Percentiles rank a stretch among this genome's conserved stretches.
Conservation (phyloP, 2,797 vertebrate genomes). For the Sardinella longiceps region DNA sequence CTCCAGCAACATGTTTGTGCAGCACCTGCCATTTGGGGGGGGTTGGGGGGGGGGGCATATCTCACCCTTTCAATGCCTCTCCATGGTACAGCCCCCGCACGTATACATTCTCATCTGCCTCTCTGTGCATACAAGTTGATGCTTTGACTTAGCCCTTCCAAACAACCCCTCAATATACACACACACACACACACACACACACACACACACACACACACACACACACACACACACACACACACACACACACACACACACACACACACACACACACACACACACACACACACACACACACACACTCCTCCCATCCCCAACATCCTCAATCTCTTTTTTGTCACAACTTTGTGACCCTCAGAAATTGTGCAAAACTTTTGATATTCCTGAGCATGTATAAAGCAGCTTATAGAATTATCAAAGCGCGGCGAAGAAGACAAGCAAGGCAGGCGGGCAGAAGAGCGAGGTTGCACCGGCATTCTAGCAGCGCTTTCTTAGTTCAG, state of each 20-base stretch:
- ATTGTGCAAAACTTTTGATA: conserved; percentile 70
- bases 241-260: conserved; percentile 9
- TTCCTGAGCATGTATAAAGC: conserved; percentile 72
- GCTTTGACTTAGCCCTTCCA: not conserved
- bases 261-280: conserved; percentile 14
- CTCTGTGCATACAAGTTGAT: not conserved
- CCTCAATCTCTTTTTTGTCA: not conserved
- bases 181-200: not conserved
- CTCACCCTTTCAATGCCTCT: not conserved
- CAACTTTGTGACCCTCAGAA: conserved; percentile 37
- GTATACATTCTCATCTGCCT: not conserved
- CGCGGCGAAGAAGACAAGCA: conserved; percentile 31
- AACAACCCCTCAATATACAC: not conserved
- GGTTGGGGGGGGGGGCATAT: not conserved
- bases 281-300: not conserved
- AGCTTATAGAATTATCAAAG: conserved; percentile 76
- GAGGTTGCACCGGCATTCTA: not conserved
- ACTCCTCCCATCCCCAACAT: not conserved
- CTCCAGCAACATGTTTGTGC: conserved; percentile 38
- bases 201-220: not conserved
- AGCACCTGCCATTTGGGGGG: conserved; percentile 1
- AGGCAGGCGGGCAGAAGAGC: not conserved
- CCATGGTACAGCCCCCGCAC: not conserved
- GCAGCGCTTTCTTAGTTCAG: conserved; percentile 56
- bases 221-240: too few species aligned